Base-by-base conservation (phyloP, 2,113 vertebrate species). In the Neodon shergylaensis region DNA sequence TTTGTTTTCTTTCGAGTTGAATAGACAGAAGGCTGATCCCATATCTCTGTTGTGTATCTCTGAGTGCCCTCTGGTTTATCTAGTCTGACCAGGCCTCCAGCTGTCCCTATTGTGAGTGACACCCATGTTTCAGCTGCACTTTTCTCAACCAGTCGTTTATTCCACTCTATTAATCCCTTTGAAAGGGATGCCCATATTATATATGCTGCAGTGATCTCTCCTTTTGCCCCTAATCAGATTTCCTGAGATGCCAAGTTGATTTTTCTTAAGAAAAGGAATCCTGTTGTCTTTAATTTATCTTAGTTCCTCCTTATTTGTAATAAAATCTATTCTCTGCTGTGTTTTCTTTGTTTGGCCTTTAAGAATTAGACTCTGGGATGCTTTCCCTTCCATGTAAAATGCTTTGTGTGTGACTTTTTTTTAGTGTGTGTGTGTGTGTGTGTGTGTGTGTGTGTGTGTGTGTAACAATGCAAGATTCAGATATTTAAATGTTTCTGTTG, bases 101-200 rank as follows among this genome's bases (percentile, higher is more conserved):
- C 98, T 98, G 97, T 89, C 91, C 47, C 95, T 97, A 82, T 96
- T 96, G 96, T 97, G 95, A 66, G 63, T 49, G 39, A 78, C 92
- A 61, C 91, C 95, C 92, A 65, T 65, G 68, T 94, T 94, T 93
- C 97, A 98, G 94, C 97, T 98, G 98, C 96, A 63, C 89, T 87
- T 94, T 91, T 97, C 93, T 97, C 96, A 91, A 88, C 78, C 94
- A 95, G 68, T 96, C 5, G 0, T 97, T 98, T 96, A 96, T 98
- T 98, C 90, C 77, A 87, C 95, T 96, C 95, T 96, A 28, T 94
- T 98, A 98, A 97, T 94, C 95, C 93, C 93, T 97, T 95, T 84
- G 94, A 84, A 92, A 92, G 92, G 95, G 92, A 61, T 84, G 89
- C 33, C 91, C 4, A 36, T 28, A 26, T 94, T 94, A 85, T 91